Evolutionary conservation across 30 jellyfish, hydroid and myxozoan species (phyloP), one percentile per base, ranked within the genome.

Genomic region (Nemopilema nomurai): DNA sequence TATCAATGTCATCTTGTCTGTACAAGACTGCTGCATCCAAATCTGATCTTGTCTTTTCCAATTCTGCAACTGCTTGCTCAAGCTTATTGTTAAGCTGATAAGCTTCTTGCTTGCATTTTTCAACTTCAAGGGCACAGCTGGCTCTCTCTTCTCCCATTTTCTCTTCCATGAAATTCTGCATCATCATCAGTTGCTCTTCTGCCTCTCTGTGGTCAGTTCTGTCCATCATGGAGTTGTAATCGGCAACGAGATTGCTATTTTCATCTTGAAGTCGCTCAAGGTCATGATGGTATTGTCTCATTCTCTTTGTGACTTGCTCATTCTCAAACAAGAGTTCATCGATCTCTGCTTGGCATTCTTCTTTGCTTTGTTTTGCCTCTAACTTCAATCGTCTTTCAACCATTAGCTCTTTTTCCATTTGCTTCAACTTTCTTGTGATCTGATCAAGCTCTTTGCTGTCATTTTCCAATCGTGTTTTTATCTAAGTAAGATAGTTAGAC

Each of bases 1-100:
- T 63, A 19, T 63, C 72, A 63, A 63, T 63, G 18, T 63, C 72
- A 19, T 63, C 72, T 63, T 63, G 72, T 63, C 72, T n/a, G 18
- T 63, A 63, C 26, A 19, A 63, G 6, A 19, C 72, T 19, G 29
- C 26, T 4, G 8, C 29, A 1, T n/a, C 26, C 18, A 63, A 6
- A 1, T 63, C 72, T 3, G 26, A 19, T 63, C 29, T 6, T 8
- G 72, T 24, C 72, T 63, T 63, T 18, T 63, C 72, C 29, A 63
- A 18, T 18, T 63, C 72, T 3, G 29, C 72, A 63, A n/a, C 26
- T 3, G 26, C 18, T 24, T 19, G 29, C 29, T 63, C 29, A 19
- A 63, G n/a, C 72, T 18, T 63, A 6, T 3, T 24, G 8, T 63
- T 24, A 63, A 19, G 18, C 29, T 63, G 8, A 8, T 63, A 4